Conservation (phyloP, 1,140 invertebrate genomes). For the Zaprionus davidi region DNA sequence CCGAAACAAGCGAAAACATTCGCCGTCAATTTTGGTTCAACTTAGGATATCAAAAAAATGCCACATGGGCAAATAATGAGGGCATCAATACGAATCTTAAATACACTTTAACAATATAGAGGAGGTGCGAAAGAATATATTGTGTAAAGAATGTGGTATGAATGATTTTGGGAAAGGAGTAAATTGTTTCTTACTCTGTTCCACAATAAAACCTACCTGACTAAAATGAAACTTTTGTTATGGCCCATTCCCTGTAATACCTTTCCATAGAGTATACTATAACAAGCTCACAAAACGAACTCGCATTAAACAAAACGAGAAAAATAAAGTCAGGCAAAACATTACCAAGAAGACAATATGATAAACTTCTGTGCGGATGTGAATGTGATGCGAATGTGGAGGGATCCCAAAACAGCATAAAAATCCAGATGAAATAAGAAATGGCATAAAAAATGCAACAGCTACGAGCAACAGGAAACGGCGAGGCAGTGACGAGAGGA, state of each 20-base stretch:
- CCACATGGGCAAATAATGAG: slow-evolving; percentile 24
- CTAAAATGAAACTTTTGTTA: not conserved
- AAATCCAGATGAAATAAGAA: slow-evolving; percentile 48
- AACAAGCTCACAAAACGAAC: slow-evolving; percentile 14
- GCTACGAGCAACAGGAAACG: slow-evolving; percentile 63
- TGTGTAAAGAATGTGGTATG: not conserved
- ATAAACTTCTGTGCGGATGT: slow-evolving; percentile 51
- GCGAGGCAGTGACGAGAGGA: not conserved
- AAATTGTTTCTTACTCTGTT: not conserved
- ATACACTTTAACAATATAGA: slow-evolving; percentile 8
- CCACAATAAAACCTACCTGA: not conserved
- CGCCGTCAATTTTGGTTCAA: slow-evolving; percentile 38
- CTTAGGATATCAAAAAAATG: slow-evolving; percentile 42
- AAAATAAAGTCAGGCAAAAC: slow-evolving; percentile 13
- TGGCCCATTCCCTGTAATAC: not conserved
- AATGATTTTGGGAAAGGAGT: not conserved
- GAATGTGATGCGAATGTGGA: slow-evolving; percentile 11
- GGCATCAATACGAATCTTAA: slow-evolving; percentile 12
- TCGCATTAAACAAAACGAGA: slow-evolving; percentile 26
- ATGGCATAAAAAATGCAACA: slow-evolving; percentile 79
- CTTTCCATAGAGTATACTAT: slow-evolving; percentile 17
- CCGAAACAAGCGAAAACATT: slow-evolving; percentile 45
- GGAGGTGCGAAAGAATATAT: not conserved
- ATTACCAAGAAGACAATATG: slow-evolving; percentile 62
- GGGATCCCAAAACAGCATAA: slow-evolving; percentile 52